Base-by-base conservation (phyloP, 2,113 vertebrate species). In the Myotis lucifugus region DNA sequence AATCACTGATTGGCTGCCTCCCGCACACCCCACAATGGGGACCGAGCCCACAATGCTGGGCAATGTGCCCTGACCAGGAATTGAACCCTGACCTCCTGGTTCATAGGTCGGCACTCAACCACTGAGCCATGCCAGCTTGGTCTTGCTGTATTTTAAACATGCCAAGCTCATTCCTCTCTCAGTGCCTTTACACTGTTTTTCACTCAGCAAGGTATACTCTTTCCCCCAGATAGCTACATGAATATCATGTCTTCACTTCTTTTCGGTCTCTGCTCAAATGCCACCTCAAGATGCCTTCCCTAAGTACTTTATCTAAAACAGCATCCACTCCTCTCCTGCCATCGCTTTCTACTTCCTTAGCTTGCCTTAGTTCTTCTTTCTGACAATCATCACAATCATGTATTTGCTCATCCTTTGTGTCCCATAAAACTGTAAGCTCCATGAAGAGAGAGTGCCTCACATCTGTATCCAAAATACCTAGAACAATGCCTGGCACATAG, bases 41-140 rank as follows among this genome's bases (percentile, higher is more conserved):
- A 61, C 56, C 1, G 3, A 61, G 56, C 19, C 3, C 8, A 0
- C 23, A 59, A 59, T 1, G 9, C 42, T 0, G 3, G 8, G 56
- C 56, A 25, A 27, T 61, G 9, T 61, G 56, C 56, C 56, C 56
- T 61, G 56, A 27, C 56, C 4, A 4, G 56, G 9, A 61, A 61
- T 61, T 3, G 3, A 61, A 61, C 56, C 23, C 56, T 11, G 21
- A 61, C 9, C 23, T 61, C 56, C 56, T 25, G 56, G 56, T 61
- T 61, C 56, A 61, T 25, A 59, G 3, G 23, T 61, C 9, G 11
- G 56, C 56, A 61, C 23, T 27, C 56, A 61, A 61, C 23, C 56
- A 61, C 56, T 61, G 56, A 61, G 23, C 23, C 56, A 61, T 3
- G 23, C 23, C 10, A 1, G 56, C 56, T 25, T 27, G 56, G 23